Evolutionary conservation across 1,140 invertebrate species (phyloP).

Genomic region (Brachionus plicatilis): DNA sequence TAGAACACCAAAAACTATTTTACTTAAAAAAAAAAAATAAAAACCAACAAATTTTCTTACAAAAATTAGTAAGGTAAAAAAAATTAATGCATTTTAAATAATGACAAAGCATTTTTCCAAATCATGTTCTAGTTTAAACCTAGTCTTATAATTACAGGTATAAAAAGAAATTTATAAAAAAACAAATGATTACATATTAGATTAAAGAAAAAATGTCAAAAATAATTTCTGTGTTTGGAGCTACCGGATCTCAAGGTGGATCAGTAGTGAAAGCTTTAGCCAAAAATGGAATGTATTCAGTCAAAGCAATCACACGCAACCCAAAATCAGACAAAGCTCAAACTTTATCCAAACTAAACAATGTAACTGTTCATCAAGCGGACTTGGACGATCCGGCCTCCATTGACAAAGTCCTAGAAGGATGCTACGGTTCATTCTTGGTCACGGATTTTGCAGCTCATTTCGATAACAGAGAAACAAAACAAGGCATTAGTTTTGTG

Average conservation of each 20-base stretch:
- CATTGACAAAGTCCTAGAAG: background rate
- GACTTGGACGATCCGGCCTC: background rate
- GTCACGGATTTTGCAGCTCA: background rate
- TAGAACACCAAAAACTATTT: too few relatives aligned
- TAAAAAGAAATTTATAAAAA: background rate
- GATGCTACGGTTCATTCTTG: background rate
- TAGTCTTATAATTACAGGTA: background rate
- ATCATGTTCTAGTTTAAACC: background rate
- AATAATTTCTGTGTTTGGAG: background rate
- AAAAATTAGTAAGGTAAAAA: background rate
- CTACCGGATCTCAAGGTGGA: slow-evolving; percentile 14
- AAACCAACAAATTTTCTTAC: background rate
- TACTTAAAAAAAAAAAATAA: too few relatives aligned
- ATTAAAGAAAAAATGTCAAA: background rate
- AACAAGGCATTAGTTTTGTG: background rate
- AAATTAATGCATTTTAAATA: slow-evolving; percentile 44
- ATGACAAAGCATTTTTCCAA: slow-evolving; percentile 43
- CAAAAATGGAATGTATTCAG: background rate
- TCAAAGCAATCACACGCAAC: background rate
- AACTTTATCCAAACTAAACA: background rate
- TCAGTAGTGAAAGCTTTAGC: background rate
- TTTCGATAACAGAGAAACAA: background rate
- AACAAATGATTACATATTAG: background rate
- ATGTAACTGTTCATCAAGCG: background rate
- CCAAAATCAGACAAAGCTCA: background rate